These are phyloP conservation scores for Diachrysia chrysitis DNA, from an alignment of 2,888 invertebrate genomes.

Conservation along the genomic window DNA sequence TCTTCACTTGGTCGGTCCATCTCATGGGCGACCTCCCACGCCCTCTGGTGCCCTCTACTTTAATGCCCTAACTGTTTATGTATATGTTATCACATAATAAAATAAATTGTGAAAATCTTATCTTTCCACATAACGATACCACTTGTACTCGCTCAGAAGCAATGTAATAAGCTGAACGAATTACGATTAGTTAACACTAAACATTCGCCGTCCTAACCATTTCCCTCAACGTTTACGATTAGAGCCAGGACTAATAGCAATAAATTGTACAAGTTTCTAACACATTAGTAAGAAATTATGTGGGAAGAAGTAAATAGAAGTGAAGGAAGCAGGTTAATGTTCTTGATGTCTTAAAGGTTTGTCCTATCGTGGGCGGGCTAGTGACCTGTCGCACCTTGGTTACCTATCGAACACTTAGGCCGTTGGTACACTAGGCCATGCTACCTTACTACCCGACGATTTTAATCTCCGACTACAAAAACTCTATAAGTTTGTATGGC, in stretches of 20 bases:
- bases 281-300: conserved; percentile 2
- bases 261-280: conserved; percentile 19
- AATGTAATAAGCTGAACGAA: conserved; percentile 10
- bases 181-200: background rate
- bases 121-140: background rate
- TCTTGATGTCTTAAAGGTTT: background rate
- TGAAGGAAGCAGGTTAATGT: conserved; percentile 6
- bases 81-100: no score
- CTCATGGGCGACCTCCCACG: no score
- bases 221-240: conserved; percentile 28
- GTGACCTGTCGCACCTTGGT: conserved; percentile 5
- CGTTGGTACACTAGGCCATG: no score
- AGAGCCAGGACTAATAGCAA: conserved; percentile 18
- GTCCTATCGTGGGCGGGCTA: conserved; percentile 2
- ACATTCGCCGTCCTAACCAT: conserved; percentile 10
- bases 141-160: background rate
- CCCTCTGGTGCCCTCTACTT: no score
- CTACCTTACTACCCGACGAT: no score
- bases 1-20: no score
- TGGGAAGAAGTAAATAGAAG: conserved; percentile 13
- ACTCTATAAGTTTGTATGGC: no score
- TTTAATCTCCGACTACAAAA: no score
- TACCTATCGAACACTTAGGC: background rate
- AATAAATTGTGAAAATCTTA: background rate
- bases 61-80: no score